phyloP scores from a whole-genome alignment of 2,888 invertebrate genomes.

The Hydrotaea diabolus region DNA sequence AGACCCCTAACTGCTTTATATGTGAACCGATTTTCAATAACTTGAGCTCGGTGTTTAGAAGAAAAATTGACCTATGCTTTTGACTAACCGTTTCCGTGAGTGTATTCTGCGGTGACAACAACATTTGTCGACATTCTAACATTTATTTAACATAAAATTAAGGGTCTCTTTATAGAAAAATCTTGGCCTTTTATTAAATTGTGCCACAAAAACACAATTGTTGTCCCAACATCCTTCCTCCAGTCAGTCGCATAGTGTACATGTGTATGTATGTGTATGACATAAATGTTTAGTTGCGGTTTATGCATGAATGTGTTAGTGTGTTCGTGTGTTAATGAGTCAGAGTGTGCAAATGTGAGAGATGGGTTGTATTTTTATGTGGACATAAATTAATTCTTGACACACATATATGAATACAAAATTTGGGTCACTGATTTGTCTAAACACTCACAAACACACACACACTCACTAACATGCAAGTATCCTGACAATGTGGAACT shows the following conservation, averaged over 20 bases:
- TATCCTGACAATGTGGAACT: neutral
- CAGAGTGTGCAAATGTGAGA: neutral
- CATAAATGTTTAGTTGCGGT: neutral
- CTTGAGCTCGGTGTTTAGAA: too few relatives aligned
- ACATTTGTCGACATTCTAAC: constrained; percentile 34
- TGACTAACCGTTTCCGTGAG: neutral
- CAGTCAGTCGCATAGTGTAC: neutral
- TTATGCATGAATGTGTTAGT: neutral
- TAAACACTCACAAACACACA: neutral
- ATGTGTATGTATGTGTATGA: constrained; percentile 8
- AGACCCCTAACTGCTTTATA: too few relatives aligned
- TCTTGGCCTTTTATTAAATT: constrained; percentile 57
- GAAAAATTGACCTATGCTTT: too few relatives aligned
- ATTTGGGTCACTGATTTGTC: constrained; percentile 61
- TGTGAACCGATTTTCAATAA: too few relatives aligned
- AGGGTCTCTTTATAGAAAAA: constrained; percentile 53
- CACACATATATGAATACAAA: constrained; percentile 47
- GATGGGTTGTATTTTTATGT: constrained; percentile 31
- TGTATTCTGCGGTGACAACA: neutral
- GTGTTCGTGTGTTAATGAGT: constrained; percentile 43
- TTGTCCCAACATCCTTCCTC: neutral
- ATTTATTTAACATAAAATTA: constrained; percentile 52
- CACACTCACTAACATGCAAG: neutral
- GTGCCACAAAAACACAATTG: constrained; percentile 50
- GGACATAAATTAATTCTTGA: constrained; percentile 64